Base-by-base conservation (phyloP, 2,888 invertebrate genomes). In the Sialis lutaria region DNA sequence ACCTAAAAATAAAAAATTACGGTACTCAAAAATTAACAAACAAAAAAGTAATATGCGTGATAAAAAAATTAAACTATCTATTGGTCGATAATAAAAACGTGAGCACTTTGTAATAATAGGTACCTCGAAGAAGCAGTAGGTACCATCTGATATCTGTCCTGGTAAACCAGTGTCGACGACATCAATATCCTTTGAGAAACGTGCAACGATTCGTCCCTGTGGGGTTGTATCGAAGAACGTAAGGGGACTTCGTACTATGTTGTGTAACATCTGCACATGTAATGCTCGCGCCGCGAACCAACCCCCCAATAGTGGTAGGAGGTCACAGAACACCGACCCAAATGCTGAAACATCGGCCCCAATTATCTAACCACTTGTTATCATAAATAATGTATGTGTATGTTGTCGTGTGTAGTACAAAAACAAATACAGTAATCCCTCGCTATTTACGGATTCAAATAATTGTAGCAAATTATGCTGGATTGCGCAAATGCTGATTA, bases 181-280 rank as follows among this genome's bases (percentile, higher is more conserved):
- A 63, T 83, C 81, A 56, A 82, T 67, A 66, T 84, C 83, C 75
- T 81, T 78, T 63, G 80, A 76, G 67, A 82, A 82, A 63, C 82
- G 74, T 67, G 77, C 69, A 49, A 87, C 68, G 56, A 87, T 75
- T 55, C 86, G 72, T 62, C 86, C 86, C 53, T 75, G 56, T 41
- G 86, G 86, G 47, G 85, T 86, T 55, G 77, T 78, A 64, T 87
- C 86, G 68, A 82, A 86, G 69, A 84, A 77, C 59, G 76, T 72
- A 68, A 83, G 73, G 47, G 84, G 83, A 58, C 77, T 73, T 59
- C 72, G 72, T 54, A 85, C 60, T 53, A 83, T 72, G 58, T 73
- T 73, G 48, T 60, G 56, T 58, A 86, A 66, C 62, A 85, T 65
- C 43, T 63, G 59, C 52, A 63, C 61, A 67, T 81, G 80, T 59